phyloP scores from a whole-genome alignment of 64 coral and sea anemone genomes.

The Montipora sp. region DNA sequence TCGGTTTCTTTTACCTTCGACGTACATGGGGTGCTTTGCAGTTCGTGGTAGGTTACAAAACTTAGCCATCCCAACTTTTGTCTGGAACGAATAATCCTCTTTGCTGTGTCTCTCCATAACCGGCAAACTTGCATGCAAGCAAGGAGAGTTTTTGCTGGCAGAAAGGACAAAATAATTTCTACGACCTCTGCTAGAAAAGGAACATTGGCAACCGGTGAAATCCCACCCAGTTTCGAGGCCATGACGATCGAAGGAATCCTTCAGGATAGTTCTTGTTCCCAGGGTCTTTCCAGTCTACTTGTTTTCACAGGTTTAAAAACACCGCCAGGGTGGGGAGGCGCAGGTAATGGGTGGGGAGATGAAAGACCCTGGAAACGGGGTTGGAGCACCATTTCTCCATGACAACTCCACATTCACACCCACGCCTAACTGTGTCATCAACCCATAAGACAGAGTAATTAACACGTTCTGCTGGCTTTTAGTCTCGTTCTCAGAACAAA shows the following conservation, averaged over 20 bases:
- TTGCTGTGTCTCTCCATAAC: constrained; percentile 57
- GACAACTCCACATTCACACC: too few relatives aligned
- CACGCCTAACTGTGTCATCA: too few relatives aligned
- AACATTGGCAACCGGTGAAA: constrained; percentile 26
- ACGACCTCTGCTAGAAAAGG: constrained; percentile 58
- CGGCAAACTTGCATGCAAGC: constrained; percentile 54
- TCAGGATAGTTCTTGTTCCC: too few relatives aligned
- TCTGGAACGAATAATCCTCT: constrained; percentile 54
- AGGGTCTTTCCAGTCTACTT: background rate
- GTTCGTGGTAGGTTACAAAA: constrained; percentile 49
- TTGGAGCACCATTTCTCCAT: too few relatives aligned
- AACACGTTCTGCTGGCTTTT: too few relatives aligned
- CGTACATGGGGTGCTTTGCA: constrained; percentile 44
- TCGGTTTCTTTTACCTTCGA: constrained; percentile 39
- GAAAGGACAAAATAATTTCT: constrained; percentile 64
- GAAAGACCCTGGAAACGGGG: too few relatives aligned
- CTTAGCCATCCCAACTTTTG: constrained; percentile 59
- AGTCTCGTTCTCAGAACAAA: too few relatives aligned
- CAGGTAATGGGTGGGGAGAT: too few relatives aligned
- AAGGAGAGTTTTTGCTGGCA: constrained; percentile 49
- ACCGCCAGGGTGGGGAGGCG: too few relatives aligned
- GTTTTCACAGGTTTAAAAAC: background rate
- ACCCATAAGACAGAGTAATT: too few relatives aligned
- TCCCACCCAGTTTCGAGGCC: constrained; percentile 49
- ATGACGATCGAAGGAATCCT: background rate